Conservation (phyloP, 2,888 invertebrate genomes). For the Phytoseiulus persimilis region DNA sequence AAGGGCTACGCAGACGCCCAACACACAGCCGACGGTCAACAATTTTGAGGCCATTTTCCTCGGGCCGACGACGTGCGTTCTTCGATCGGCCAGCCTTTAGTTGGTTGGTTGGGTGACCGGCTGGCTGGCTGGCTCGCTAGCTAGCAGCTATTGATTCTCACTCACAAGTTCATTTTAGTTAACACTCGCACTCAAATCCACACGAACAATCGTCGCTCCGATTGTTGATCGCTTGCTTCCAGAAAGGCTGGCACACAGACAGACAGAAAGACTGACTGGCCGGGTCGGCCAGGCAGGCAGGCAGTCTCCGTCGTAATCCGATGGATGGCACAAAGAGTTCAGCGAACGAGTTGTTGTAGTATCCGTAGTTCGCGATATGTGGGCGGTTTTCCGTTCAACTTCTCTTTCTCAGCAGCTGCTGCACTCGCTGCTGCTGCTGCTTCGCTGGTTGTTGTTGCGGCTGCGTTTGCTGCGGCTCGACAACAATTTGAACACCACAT, state of each 20-base stretch:
- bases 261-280: too few relatives aligned
- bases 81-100: background rate
- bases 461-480: background rate
- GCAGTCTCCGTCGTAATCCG: background rate
- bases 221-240: background rate
- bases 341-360: background rate
- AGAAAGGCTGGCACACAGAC: too few relatives aligned
- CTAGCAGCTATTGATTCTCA: background rate
- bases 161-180: background rate
- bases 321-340: background rate
- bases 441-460: background rate
- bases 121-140: background rate
- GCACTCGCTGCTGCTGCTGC: background rate
- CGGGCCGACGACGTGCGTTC: background rate
- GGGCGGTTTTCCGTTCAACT: background rate
- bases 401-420: background rate
- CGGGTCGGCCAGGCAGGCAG: too few relatives aligned
- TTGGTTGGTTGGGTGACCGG: background rate
- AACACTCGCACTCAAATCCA: background rate
- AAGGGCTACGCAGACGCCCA: conserved; percentile 8
- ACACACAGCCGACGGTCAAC: background rate
- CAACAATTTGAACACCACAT: conserved; percentile 5
- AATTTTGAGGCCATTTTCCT: background rate
- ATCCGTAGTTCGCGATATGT: background rate
- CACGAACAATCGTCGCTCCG: background rate